phyloP scores from a whole-genome alignment of 2,797 vertebrate genomes.

The Todus mexicanus region DNA sequence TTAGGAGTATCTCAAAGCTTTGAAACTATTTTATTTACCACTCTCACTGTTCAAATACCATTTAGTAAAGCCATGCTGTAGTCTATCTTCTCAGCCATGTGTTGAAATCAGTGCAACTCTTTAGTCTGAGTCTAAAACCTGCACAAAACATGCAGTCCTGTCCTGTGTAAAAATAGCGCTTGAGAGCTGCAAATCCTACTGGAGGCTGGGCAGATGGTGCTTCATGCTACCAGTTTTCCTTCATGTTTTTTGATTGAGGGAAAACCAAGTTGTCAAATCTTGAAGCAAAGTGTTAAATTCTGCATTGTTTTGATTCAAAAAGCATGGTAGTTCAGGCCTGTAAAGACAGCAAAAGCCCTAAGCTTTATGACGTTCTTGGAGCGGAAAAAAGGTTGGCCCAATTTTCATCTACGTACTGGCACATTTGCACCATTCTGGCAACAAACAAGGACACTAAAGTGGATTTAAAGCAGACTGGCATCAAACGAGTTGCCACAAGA shows the following conservation, averaged over 20 bases:
- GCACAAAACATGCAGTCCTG: background rate
- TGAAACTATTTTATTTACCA: background rate
- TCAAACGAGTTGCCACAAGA: slow-evolving; percentile 5
- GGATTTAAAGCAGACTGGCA: background rate
- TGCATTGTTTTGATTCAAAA: background rate
- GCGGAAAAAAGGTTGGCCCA: background rate
- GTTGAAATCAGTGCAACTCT: background rate
- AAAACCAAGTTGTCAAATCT: background rate
- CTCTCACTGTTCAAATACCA: background rate
- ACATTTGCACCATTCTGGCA: background rate
- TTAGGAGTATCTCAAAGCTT: background rate
- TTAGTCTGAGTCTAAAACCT: background rate
- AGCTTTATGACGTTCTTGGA: background rate
- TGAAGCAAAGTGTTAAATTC: background rate
- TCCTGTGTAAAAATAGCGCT: background rate
- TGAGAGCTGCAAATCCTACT: background rate
- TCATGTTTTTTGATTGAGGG: background rate
- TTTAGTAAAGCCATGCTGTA: background rate
- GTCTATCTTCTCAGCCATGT: background rate
- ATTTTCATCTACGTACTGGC: background rate
- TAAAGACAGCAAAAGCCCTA: background rate
- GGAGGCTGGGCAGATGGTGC: background rate
- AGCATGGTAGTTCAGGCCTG: background rate
- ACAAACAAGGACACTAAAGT: background rate
- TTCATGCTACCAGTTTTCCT: background rate